These are phyloP conservation scores for Pachymerium ferrugineum DNA, from an alignment of 2,888 invertebrate species.

Conservation along the genomic window DNA sequence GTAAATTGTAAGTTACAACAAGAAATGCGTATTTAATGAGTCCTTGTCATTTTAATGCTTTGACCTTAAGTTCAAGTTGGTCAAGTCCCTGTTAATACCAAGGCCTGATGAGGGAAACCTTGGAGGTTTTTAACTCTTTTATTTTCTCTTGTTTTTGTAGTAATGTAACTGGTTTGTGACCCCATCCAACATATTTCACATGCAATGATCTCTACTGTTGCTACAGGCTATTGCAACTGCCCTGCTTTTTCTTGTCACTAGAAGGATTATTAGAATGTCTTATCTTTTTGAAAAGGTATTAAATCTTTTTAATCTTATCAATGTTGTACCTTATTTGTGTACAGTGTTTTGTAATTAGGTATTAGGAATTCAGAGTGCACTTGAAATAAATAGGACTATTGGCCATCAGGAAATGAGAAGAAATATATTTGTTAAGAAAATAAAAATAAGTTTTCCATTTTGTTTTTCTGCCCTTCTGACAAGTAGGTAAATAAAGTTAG, in stretches of 20 bases:
- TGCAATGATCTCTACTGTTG: not conserved
- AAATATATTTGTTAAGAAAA: too few species aligned
- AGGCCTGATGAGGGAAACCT: not conserved
- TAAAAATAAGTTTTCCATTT: too few species aligned
- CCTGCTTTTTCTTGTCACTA: not conserved
- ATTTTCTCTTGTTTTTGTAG: not conserved
- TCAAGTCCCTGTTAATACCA: not conserved
- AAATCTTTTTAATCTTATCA: too few species aligned
- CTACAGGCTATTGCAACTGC: not conserved
- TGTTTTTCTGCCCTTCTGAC: not conserved
- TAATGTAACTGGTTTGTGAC: not conserved
- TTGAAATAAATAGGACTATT: too few species aligned
- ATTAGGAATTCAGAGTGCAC: too few species aligned
- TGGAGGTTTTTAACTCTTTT: not conserved
- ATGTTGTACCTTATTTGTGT: too few species aligned
- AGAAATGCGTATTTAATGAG: not conserved
- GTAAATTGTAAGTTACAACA: not conserved
- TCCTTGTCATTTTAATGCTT: not conserved
- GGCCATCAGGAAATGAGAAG: too few species aligned
- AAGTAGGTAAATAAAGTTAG: not conserved
- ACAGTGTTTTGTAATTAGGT: too few species aligned
- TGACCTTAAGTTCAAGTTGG: constrained; percentile 8
- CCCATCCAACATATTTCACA: not conserved
- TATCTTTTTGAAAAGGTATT: too few species aligned
- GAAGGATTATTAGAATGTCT: too few species aligned